A percentile compares a stretch with the other conserved stretches of the same genome.
Conservation (phyloP, 2,797 vertebrate species). For the Enteromius treurensis region DNA sequence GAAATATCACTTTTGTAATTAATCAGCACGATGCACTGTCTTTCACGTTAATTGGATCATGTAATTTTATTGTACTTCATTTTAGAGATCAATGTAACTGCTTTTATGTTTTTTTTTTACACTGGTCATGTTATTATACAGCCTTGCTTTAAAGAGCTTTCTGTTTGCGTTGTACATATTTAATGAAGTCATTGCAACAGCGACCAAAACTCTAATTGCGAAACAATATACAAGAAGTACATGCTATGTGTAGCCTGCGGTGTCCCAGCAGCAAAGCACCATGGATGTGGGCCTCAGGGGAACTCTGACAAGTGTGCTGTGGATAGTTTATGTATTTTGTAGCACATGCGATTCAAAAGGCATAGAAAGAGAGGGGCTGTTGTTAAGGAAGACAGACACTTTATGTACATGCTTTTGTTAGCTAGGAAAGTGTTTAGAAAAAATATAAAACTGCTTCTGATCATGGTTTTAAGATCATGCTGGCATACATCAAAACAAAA, state of each 20-base stretch:
- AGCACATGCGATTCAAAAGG: slow-evolving; percentile 57
- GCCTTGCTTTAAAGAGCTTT: neutral
- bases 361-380: neutral
- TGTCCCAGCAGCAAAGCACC: slow-evolving; percentile 59
- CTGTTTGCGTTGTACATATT: slow-evolving; percentile 24
- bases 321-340: slow-evolving; percentile 54
- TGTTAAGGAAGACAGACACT: neutral
- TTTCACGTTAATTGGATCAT: neutral
- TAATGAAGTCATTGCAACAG: slow-evolving; percentile 19
- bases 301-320: slow-evolving; percentile 55
- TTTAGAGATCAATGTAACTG: neutral
- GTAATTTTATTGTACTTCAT: neutral
- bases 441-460: neutral
- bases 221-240: slow-evolving; percentile 16
- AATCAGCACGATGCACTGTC: neutral
- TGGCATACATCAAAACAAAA: neutral
- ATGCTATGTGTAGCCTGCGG: slow-evolving; percentile 32
- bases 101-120: neutral
- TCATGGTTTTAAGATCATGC: neutral
- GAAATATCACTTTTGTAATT: neutral
- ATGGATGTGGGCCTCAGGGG: slow-evolving; percentile 58
- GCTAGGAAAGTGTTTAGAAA: neutral
- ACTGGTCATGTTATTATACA: slow-evolving; percentile 13
- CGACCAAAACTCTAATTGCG: slow-evolving; percentile 17
- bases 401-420: neutral